These are phyloP conservation scores for Crioceris asparagi DNA, from an alignment of 2,888 invertebrate species.

Conservation along the genomic window DNA sequence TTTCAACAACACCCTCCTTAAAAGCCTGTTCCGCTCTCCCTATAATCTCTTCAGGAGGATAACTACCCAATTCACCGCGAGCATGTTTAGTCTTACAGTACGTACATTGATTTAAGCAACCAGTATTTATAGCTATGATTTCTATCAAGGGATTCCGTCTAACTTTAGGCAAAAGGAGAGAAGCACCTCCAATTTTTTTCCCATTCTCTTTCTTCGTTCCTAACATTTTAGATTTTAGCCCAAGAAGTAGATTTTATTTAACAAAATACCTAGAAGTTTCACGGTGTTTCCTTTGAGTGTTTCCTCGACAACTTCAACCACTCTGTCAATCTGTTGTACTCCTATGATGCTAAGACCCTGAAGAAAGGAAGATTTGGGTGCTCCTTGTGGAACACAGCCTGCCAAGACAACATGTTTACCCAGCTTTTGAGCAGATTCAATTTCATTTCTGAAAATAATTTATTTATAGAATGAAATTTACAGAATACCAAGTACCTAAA, in stretches of 20 bases:
- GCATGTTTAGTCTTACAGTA: conserved; percentile 99
- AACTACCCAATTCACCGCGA: conserved; percentile 91
- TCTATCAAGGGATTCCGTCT: conserved; percentile 92
- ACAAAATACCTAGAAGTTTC: conserved; percentile 12
- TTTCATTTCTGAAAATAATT: conserved; percentile 58
- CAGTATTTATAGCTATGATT: conserved; percentile 93
- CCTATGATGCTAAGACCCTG: conserved; percentile 89
- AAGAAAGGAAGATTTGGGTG: conserved; percentile 58
- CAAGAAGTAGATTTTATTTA: no score
- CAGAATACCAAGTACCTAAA: conserved; percentile 51
- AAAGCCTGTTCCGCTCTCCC: conserved; percentile 79
- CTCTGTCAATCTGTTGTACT: conserved; percentile 95
- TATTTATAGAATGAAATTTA: not conserved
- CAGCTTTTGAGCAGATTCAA: conserved; percentile 58
- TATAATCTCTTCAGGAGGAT: conserved; percentile 81
- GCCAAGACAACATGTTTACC: conserved; percentile 89
- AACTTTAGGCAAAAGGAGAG: conserved; percentile 83
- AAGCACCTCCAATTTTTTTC: conserved; percentile 75
- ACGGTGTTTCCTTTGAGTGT: conserved; percentile 71
- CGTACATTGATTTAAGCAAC: conserved; percentile 95
- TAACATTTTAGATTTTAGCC: no score
- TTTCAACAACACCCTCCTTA: conserved; percentile 84
- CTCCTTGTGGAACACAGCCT: conserved; percentile 95
- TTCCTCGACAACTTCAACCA: conserved; percentile 96
- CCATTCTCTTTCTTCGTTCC: conserved; percentile 71